These are phyloP conservation scores for Mesoligia furuncula DNA, from an alignment of 2,888 invertebrate species.

Conservation along the genomic window DNA sequence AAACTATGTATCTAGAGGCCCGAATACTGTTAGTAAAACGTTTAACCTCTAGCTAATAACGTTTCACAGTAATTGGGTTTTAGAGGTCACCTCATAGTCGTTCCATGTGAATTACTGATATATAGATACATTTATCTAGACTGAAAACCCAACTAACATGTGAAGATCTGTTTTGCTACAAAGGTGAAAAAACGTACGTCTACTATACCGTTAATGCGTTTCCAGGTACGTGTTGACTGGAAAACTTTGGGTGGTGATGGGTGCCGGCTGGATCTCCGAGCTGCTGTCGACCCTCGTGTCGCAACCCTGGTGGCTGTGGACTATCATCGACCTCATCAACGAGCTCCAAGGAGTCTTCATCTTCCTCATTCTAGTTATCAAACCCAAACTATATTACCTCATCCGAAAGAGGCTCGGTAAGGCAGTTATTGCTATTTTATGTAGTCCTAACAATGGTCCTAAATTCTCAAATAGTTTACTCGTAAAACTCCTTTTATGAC, in stretches of 20 bases:
- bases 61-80: slow-evolving; percentile 33
- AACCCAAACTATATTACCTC: slow-evolving; percentile 91
- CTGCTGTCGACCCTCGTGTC: slow-evolving; percentile 90
- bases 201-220: slow-evolving; percentile 22
- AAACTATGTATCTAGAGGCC: slow-evolving; percentile 13
- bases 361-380: slow-evolving; percentile 93
- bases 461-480: slow-evolving; percentile 8
- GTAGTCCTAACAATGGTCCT: slow-evolving; percentile 1
- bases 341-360: slow-evolving; percentile 93
- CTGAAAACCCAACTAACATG: background rate
- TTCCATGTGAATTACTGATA: background rate
- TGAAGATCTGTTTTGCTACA: background rate
- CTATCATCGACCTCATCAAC: slow-evolving; percentile 92
- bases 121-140: background rate
- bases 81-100: slow-evolving; percentile 21
- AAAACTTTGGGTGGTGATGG: slow-evolving; percentile 95
- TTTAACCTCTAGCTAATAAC: background rate
- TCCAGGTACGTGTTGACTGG: slow-evolving; percentile 92
- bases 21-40: background rate
- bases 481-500: slow-evolving; percentile 30
- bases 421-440: slow-evolving; percentile 45
- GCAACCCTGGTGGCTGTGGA: slow-evolving; percentile 87
- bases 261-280: slow-evolving; percentile 93
- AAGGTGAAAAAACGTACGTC: background rate
- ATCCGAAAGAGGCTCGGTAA: slow-evolving; percentile 90